Evolutionary conservation across 2,888 invertebrate species (phyloP).

Genomic region (Drosophila macrospina): DNA sequence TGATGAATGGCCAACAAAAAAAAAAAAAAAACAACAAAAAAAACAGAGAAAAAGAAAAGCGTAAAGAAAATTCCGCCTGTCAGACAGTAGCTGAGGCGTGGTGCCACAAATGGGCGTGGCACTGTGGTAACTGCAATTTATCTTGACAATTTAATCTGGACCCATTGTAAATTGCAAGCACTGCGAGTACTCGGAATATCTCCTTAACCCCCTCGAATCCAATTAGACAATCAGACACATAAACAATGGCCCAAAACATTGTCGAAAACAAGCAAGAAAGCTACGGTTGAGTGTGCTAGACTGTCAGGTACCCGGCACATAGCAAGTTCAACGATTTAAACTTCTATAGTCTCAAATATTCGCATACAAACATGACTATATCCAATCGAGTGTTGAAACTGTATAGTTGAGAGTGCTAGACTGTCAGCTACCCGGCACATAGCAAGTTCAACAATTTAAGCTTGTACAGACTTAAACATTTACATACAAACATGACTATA

Average conservation of each 20-base stretch:
- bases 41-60: conserved; percentile 12
- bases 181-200: background rate
- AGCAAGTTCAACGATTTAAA: too few species aligned
- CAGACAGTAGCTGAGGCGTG: conserved; percentile 49
- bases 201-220: conserved; percentile 58
- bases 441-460: too few species aligned
- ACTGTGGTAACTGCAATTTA: conserved; percentile 49
- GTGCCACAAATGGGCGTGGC: conserved; percentile 54
- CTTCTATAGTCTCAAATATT: too few species aligned
- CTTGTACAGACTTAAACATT: too few species aligned
- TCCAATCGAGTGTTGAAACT: too few species aligned
- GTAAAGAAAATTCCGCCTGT: conserved; percentile 50
- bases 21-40: conserved; percentile 15
- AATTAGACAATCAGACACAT: conserved; percentile 72
- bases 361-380: too few species aligned
- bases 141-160: conserved; percentile 73
- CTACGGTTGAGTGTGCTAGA: background rate
- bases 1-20: conserved; percentile 54
- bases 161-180: conserved; percentile 43
- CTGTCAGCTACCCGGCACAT: background rate
- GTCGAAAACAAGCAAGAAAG: conserved; percentile 2
- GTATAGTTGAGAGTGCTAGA: background rate
- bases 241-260: conserved; percentile 59
- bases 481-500: too few species aligned
- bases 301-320: background rate